These are phyloP conservation scores for Pteronotus mesoamericanus DNA, from an alignment of 2,797 vertebrate genomes.

Conservation along the genomic window DNA sequence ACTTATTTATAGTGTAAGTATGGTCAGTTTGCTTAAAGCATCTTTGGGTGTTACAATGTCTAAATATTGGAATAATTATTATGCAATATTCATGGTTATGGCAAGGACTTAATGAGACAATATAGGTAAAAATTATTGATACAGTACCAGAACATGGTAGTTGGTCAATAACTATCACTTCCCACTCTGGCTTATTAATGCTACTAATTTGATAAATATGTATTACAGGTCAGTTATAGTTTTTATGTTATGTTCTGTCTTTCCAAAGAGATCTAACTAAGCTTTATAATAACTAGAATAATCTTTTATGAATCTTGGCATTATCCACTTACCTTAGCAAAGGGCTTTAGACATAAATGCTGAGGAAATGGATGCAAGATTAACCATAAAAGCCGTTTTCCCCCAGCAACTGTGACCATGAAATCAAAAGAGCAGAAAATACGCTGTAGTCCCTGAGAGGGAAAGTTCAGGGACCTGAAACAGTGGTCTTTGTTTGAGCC, in stretches of 20 bases:
- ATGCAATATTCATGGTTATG: not conserved
- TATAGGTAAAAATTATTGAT: not conserved
- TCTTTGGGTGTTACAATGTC: not conserved
- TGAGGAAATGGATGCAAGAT: not conserved
- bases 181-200: not conserved
- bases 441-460: not conserved
- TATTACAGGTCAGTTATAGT: not conserved
- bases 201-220: not conserved
- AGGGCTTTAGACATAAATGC: not conserved
- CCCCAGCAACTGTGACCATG: not conserved
- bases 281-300: not conserved
- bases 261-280: not conserved
- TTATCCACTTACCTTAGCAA: not conserved
- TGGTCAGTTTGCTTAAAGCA: not conserved
- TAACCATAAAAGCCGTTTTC: conserved; percentile 21
- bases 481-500: not conserved
- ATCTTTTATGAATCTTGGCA: not conserved
- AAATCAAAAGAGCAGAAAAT: conserved; percentile 44
- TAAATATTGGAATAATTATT: not conserved
- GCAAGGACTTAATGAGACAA: not conserved
- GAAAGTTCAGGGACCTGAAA: not conserved
- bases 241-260: not conserved
- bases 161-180: not conserved
- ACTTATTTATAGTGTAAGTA: not conserved
- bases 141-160: not conserved